Evolutionary conservation across 2,888 invertebrate genomes (phyloP), one percentile per base, ranked within the genome.

Genomic region (Acrobasis suavella): DNA sequence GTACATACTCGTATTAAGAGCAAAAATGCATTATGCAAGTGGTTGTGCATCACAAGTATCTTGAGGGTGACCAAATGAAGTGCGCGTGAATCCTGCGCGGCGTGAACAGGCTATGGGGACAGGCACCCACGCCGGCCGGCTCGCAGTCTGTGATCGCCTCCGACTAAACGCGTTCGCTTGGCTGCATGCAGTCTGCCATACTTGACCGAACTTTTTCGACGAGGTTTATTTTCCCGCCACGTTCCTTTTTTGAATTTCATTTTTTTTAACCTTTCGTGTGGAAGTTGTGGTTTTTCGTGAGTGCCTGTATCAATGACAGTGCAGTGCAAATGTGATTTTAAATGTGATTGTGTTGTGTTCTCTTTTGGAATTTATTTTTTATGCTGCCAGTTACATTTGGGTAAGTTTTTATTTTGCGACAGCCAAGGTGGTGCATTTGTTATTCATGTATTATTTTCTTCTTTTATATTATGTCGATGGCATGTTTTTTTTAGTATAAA

Each of bases 51-150:
- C 65, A n/a, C 52, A 65, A 72, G 72, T 73, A 79, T 76, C 72
- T 68, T 77, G 81, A 85, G 83, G 83, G 83, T 87, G 79, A 80
- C 72, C 74, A 74, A 77, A 77, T 76, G 74, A 73, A 74, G 76
- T 89, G 90, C 89, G 91, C 91, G 78, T 82, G 79, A 77, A 78
- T 75, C 73, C 73, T 90, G 91, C 91, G 91, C 91, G 85, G 72
- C 71, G 80, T 72, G 80, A 78, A n/a, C n/a, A 67, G 67, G 64
- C 63, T 55, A 62, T 67, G 65, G 69, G 66, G 64, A 61, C 69
- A 66, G 76, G 72, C 77, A 77, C 71, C 72, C 72, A 69, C 67
- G 69, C 83, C 84, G 83, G 85, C 83, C 83, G 83, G 85, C 77
- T 76, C 78, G 72, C 86, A 90, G 90, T 89, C 83, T 78, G 79